Percentiles rank a stretch among this genome's conserved stretches.
These are phyloP conservation scores for Pachycephala philippinensis DNA, from an alignment of 2,113 vertebrate species.

Conservation along the genomic window DNA sequence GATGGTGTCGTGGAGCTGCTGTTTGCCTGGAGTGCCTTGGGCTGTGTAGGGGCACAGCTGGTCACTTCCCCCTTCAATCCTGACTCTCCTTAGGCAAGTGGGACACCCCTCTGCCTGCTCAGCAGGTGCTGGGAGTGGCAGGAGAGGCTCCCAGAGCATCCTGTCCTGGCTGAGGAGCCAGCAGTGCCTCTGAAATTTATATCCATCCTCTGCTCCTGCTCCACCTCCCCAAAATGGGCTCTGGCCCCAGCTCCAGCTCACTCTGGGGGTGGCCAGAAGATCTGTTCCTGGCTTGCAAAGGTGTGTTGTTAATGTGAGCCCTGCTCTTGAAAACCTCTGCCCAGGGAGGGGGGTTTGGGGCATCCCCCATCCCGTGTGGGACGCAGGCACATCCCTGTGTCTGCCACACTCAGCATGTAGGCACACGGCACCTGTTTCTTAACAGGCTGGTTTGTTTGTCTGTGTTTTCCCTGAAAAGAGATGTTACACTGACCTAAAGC, in stretches of 20 bases:
- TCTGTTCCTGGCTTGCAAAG: not conserved
- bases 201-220: not conserved
- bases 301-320: not conserved
- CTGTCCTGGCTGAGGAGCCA: not conserved
- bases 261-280: not conserved
- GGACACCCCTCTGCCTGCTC: not conserved
- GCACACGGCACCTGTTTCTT: not conserved
- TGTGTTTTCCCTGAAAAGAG: not conserved
- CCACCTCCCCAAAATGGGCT: not conserved
- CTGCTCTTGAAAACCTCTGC: not conserved
- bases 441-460: not conserved
- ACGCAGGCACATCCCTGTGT: not conserved
- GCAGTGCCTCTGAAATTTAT: not conserved
- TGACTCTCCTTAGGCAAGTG: not conserved
- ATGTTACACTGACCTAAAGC: not conserved
- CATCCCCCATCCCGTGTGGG: not conserved
- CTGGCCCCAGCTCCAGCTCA: not conserved
- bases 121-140: fast-evolving
- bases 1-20: not conserved
- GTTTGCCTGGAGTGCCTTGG: not conserved
- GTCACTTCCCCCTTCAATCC: not conserved
- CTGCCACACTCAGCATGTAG: not conserved
- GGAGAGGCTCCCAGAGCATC: not conserved
- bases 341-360: not conserved
- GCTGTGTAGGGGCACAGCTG: not conserved